Conservation (phyloP, 2,888 invertebrate species). For the Macaria liturata region DNA sequence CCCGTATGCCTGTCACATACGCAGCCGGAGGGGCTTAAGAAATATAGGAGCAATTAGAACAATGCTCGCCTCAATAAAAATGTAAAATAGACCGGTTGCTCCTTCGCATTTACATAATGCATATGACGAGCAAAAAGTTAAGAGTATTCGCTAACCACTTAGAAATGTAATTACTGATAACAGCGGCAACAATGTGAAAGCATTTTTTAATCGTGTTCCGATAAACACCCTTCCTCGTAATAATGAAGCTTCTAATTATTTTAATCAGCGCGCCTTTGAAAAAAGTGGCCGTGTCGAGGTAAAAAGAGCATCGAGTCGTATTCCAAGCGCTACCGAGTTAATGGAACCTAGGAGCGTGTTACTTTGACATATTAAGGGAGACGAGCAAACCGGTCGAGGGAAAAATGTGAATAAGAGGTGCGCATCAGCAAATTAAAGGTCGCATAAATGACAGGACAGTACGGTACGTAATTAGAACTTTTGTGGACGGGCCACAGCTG, state of each 20-base stretch:
- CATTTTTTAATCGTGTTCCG: slow-evolving; percentile 40
- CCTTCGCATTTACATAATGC: slow-evolving; percentile 39
- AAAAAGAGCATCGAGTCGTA: slow-evolving; percentile 56
- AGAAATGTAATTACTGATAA: slow-evolving; percentile 40
- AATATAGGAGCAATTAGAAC: slow-evolving; percentile 54
- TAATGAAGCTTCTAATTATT: slow-evolving; percentile 68
- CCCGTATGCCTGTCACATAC: slow-evolving; percentile 40
- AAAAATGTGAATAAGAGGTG: slow-evolving; percentile 44
- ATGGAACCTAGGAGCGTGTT: slow-evolving; percentile 63
- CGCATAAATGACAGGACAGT: slow-evolving; percentile 57
- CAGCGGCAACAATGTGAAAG: slow-evolving; percentile 34
- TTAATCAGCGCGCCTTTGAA: slow-evolving; percentile 51
- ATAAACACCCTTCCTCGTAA: slow-evolving; percentile 52
- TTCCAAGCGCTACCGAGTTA: slow-evolving; percentile 61
- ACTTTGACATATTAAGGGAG: slow-evolving; percentile 75
- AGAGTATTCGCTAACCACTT: slow-evolving; percentile 37
- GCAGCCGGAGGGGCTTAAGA: slow-evolving; percentile 42
- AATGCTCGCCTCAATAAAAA: slow-evolving; percentile 54
- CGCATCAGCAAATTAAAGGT: slow-evolving; percentile 68
- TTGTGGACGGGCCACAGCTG: slow-evolving; percentile 46
- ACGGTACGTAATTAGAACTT: slow-evolving; percentile 60
- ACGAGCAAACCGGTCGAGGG: slow-evolving; percentile 67
- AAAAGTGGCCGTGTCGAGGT: slow-evolving; percentile 47
- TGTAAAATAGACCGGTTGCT: slow-evolving; percentile 53
- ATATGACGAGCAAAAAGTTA: slow-evolving; percentile 41